Base-by-base conservation (phyloP, 37 sponge, comb jelly and placozoan species). In the Petrosia ficiformis region DNA sequence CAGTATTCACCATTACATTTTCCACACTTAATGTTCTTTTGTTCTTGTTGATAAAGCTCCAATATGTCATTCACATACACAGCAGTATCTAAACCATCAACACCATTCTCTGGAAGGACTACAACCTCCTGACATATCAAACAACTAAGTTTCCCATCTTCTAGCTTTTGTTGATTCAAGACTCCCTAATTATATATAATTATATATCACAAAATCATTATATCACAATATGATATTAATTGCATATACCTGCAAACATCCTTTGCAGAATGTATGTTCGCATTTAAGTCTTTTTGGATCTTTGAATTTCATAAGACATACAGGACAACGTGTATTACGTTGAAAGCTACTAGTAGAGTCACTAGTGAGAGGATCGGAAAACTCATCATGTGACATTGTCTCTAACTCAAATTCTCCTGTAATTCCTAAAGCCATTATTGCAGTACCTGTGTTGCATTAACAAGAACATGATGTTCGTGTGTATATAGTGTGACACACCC, bases 241-340 rank as follows among this genome's bases (percentile, higher is more conserved):
- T 8, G 54, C 14, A 48, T 48, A 48, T 48, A 26, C 28, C 63
- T 61, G 63, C 6, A 61, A 29, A 22, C 63, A 61, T 24, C 26
- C 63, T 61, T n/a, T 61, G 28, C 63, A 61, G 63, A 61, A 61
- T 8, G 63, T 61, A n/a, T 61, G 63, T n/a, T 61, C 63, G n/a
- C 63, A 61, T 5, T 8, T 22, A 24, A 61, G 63, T n/a, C 63
- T 11, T 5, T 29, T 11, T 8, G 63, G 63, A 61, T 61, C 28
- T 22, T 61, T 61, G 63, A n/a, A 61, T n/a, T 61, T 61, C 63
- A 61, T 61, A 6, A 61, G 28, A 29, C 63, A 61, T 5, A 61
- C n/a, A n/a, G 63, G 63, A 61, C 63, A 61, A 29, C 28, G 22
- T n/a, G n/a, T 29, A 61, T 29, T n/a, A 8, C n/a, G 14, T 14